Conservation (phyloP, 2,888 invertebrate genomes). For the Eupithecia dodoneata region DNA sequence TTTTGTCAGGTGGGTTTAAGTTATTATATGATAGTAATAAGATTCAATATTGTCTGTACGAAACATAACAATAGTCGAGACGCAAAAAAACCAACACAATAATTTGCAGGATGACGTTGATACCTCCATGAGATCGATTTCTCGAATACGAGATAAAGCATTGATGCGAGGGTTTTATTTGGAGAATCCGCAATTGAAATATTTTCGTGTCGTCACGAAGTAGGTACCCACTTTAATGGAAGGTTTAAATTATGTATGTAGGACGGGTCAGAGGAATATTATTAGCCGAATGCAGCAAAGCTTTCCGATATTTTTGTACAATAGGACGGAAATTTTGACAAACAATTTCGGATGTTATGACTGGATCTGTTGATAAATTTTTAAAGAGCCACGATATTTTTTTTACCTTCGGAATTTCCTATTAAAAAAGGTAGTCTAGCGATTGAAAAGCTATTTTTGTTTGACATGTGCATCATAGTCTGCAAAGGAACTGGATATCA, state of each 20-base stretch:
- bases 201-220: constrained; percentile 60
- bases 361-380: not conserved
- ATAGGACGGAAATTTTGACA: not conserved
- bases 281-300: constrained; percentile 50
- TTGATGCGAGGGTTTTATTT: constrained; percentile 48
- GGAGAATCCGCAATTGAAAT: constrained; percentile 52
- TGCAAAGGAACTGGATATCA: too few relatives aligned
- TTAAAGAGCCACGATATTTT: not conserved
- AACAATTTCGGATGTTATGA: not conserved
- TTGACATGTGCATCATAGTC: not conserved
- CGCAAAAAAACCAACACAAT: too few relatives aligned
- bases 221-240: constrained; percentile 50
- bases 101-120: not conserved
- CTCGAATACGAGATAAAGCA: constrained; percentile 38
- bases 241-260: constrained; percentile 67
- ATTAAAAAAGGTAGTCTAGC: not conserved
- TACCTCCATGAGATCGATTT: constrained; percentile 28
- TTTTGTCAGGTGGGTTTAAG: constrained; percentile 9
- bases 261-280: constrained; percentile 58
- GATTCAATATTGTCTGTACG: constrained; percentile 5
- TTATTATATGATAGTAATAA: not conserved
- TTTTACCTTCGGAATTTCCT: not conserved
- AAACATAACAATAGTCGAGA: not conserved
- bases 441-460: not conserved
- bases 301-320: constrained; percentile 25